Percentiles rank a stretch among this genome's conserved stretches.
Conservation (phyloP, 2,888 invertebrate species). For the Sclerodermus sp. region DNA sequence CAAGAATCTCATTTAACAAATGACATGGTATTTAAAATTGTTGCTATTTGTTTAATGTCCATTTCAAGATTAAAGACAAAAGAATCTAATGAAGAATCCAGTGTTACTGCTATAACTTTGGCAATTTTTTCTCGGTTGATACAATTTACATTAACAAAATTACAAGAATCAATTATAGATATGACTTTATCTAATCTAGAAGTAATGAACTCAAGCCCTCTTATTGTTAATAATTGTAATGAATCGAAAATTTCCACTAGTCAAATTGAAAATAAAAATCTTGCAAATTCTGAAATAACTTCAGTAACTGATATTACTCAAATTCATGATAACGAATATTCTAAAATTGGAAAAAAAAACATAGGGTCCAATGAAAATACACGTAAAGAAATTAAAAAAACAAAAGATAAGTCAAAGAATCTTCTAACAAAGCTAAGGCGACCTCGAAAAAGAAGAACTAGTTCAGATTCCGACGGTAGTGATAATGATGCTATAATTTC, state of each 20-base stretch:
- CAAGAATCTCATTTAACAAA: slow-evolving; percentile 38
- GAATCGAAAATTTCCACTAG: slow-evolving; percentile 1
- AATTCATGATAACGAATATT: slow-evolving; percentile 12
- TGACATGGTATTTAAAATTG: slow-evolving; percentile 79
- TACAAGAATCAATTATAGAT: slow-evolving; percentile 48
- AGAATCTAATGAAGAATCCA: slow-evolving; percentile 78
- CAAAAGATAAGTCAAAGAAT: slow-evolving; percentile 39
- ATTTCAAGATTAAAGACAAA: slow-evolving; percentile 74
- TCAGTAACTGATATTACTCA: slow-evolving; percentile 3
- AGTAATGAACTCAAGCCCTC: slow-evolving; percentile 6
- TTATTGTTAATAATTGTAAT: slow-evolving; percentile 1
- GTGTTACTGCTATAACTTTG: slow-evolving; percentile 81
- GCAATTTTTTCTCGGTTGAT: slow-evolving; percentile 78
- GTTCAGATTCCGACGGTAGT: slow-evolving; percentile 54
- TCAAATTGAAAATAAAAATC: slow-evolving; percentile 1
- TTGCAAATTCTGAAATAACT: background rate
- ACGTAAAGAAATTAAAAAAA: slow-evolving; percentile 16
- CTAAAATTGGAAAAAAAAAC: slow-evolving; percentile 8
- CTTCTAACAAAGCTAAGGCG: slow-evolving; percentile 49
- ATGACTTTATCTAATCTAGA: slow-evolving; percentile 49
- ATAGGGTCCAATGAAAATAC: slow-evolving; percentile 13
- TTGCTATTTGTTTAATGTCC: slow-evolving; percentile 79
- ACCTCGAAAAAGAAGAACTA: slow-evolving; percentile 45
- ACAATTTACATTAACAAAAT: slow-evolving; percentile 53
- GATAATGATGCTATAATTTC: slow-evolving; percentile 38